Evolutionary conservation across 2,888 invertebrate genomes (phyloP).

Genomic region (Automeris io): DNA sequence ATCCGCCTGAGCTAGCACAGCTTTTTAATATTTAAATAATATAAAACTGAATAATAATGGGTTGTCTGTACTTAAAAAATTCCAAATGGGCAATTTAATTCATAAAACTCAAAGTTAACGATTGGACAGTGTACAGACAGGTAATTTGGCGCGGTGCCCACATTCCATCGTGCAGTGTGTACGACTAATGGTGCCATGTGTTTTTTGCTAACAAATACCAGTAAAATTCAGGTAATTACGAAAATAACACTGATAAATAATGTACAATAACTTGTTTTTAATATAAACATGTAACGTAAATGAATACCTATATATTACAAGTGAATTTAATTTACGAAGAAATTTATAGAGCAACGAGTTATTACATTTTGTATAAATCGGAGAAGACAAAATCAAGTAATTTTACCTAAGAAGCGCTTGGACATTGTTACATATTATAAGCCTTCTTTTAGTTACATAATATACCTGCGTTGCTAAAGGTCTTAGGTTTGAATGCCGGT

Average conservation of each 20-base stretch:
- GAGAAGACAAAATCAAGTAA: constrained; percentile 3
- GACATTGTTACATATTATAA: too few relatives aligned
- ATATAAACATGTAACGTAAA: constrained; percentile 1
- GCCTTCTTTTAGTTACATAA: too few relatives aligned
- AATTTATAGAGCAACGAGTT: constrained; percentile 2
- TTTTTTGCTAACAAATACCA: constrained; percentile 39
- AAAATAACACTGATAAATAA: constrained; percentile 36
- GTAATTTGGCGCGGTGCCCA: constrained; percentile 60
- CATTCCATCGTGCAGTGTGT: constrained; percentile 47
- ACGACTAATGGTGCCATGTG: constrained; percentile 41
- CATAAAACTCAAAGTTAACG: constrained; percentile 40
- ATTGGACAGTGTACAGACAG: constrained; percentile 38
- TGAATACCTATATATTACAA: constrained; percentile 7
- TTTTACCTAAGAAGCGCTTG: constrained; percentile 2
- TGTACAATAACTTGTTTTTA: constrained; percentile 13
- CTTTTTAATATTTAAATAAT: constrained; percentile 10
- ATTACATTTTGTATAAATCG: constrained; percentile 2
- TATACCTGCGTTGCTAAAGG: too few relatives aligned
- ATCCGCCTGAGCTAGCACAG: too few relatives aligned
- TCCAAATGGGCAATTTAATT: constrained; percentile 42
- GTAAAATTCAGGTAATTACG: constrained; percentile 45
- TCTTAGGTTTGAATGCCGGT: too few relatives aligned
- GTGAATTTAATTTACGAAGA: constrained; percentile 1
- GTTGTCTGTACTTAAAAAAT: constrained; percentile 15
- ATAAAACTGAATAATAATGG: constrained; percentile 14